Percentiles rank a stretch among this genome's conserved stretches.
These are phyloP conservation scores for Syrphus vitripennis DNA, from an alignment of 2,888 invertebrate genomes.

Conservation along the genomic window DNA sequence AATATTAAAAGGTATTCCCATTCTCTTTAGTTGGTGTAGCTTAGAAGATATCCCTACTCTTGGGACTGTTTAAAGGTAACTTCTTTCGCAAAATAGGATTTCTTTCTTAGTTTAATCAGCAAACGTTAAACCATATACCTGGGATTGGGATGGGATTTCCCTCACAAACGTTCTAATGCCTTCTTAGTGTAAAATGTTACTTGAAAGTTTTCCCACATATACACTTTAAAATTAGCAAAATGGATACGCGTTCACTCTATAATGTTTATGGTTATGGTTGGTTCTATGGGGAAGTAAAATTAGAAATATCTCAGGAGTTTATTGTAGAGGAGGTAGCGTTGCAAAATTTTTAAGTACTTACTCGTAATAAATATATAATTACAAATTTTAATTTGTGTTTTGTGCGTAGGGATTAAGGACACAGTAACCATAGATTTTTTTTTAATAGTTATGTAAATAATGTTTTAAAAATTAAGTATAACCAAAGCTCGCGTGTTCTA, in stretches of 20 bases:
- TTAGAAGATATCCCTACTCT: background rate
- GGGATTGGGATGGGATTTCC: background rate
- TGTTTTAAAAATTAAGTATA: no score
- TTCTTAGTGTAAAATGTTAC: background rate
- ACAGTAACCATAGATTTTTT: no score
- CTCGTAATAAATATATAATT: no score
- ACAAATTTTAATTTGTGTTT: background rate
- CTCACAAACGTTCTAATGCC: background rate
- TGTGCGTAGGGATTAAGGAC: no score
- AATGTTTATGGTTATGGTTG: constrained; percentile 34
- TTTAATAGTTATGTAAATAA: no score
- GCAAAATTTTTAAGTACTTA: background rate
- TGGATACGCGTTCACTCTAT: constrained; percentile 16
- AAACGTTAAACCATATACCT: background rate
- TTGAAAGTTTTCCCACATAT: background rate
- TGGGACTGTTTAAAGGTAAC: background rate
- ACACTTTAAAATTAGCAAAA: constrained; percentile 18
- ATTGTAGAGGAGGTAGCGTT: background rate
- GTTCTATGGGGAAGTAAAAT: constrained; percentile 21
- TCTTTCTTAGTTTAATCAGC: constrained; percentile 31
- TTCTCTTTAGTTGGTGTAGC: background rate
- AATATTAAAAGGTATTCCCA: constrained; percentile 17
- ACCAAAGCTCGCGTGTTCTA: no score
- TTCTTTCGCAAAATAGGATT: constrained; percentile 16
- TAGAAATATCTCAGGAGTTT: constrained; percentile 11